These are phyloP conservation scores for Brachyhypopomus occidentalis DNA, from an alignment of 2,113 vertebrate species.

Conservation along the genomic window DNA sequence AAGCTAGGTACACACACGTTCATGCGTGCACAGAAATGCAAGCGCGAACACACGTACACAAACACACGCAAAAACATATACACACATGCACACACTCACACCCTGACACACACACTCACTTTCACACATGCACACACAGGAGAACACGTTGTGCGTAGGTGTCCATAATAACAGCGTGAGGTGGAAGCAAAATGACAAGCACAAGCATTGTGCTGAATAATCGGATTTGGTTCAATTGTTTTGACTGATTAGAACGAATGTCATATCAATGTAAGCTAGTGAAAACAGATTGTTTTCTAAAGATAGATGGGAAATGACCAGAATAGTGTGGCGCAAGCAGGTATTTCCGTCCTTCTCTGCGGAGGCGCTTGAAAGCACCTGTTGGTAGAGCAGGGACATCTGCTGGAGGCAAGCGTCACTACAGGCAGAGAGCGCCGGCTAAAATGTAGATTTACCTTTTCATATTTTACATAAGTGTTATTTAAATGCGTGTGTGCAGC, in stretches of 20 bases:
- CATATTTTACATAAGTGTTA: neutral
- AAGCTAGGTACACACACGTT: neutral
- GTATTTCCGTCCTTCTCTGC: constrained; percentile 55
- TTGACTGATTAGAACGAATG: constrained; percentile 26
- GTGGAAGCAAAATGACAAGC: constrained; percentile 32
- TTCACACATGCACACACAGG: constrained; percentile 16
- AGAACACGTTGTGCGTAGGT: constrained; percentile 36
- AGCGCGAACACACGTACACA: neutral
- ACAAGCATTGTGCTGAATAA: constrained; percentile 26
- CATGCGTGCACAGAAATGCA: neutral
- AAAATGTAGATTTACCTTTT: neutral
- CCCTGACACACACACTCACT: neutral
- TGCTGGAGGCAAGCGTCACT: constrained; percentile 74
- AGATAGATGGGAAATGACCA: neutral
- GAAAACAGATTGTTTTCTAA: too few species aligned
- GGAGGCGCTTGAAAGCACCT: constrained; percentile 47
- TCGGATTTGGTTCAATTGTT: constrained; percentile 33
- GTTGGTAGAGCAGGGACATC: constrained; percentile 69
- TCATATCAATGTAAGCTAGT: too few species aligned
- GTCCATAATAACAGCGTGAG: constrained; percentile 20
- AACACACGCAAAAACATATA: neutral
- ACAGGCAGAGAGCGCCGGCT: constrained; percentile 52
- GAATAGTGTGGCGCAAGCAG: constrained; percentile 18
- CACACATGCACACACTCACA: constrained; percentile 27
- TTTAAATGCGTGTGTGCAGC: too few species aligned